Conservation (phyloP, 2,797 vertebrate genomes). For the Cryptoblepharus egeriae region DNA sequence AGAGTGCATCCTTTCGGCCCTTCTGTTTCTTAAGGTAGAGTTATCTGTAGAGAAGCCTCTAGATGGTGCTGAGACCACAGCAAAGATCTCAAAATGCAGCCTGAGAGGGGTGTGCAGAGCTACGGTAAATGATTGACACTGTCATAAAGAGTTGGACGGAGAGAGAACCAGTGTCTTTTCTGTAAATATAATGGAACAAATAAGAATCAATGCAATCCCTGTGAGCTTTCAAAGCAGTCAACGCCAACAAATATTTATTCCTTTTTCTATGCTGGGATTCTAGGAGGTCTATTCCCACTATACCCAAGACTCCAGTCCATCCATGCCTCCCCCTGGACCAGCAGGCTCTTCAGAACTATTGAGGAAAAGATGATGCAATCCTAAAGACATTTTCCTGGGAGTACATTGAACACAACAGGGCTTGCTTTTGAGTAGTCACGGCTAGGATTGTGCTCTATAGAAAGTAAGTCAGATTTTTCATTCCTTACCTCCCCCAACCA, state of each 20-base stretch:
- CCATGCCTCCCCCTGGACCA: too few species aligned
- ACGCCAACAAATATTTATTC: background rate
- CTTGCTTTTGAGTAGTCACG: too few species aligned
- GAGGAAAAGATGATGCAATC: too few species aligned
- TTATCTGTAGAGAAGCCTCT: slow-evolving; percentile 56
- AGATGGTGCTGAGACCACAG: slow-evolving; percentile 75
- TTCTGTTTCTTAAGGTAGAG: slow-evolving; percentile 12
- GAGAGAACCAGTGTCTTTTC: slow-evolving; percentile 25
- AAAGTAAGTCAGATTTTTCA: too few species aligned
- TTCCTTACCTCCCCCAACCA: too few species aligned
- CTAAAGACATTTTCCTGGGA: too few species aligned
- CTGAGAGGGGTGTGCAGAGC: background rate
- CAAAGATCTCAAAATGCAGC: background rate
- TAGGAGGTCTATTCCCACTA: too few species aligned
- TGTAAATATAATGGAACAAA: slow-evolving; percentile 42
- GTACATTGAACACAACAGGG: too few species aligned
- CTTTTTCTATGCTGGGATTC: too few species aligned
- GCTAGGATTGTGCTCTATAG: too few species aligned
- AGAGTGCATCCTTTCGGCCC: background rate
- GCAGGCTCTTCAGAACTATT: too few species aligned
- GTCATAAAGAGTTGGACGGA: slow-evolving; percentile 40
- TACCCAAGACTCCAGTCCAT: too few species aligned
- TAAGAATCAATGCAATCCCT: background rate
- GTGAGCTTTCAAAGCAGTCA: background rate
- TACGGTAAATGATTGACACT: slow-evolving; percentile 22